Evolutionary conservation across 2,113 vertebrate genomes (phyloP).

Genomic region (Otolemur garnettii): DNA sequence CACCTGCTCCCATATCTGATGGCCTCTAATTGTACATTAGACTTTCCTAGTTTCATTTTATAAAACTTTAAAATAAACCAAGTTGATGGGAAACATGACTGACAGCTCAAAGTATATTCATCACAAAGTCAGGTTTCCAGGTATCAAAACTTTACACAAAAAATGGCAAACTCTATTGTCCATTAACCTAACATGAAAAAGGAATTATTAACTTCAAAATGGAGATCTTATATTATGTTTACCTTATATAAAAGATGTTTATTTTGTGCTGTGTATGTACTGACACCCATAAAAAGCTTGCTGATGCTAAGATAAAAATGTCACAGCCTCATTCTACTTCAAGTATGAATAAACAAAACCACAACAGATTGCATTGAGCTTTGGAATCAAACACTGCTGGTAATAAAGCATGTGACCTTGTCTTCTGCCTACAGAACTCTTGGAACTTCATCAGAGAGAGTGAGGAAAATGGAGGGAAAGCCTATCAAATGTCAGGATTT

Average conservation of each 20-base stretch:
- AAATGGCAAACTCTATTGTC: not conserved
- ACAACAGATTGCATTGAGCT: not conserved
- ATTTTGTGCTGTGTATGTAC: not conserved
- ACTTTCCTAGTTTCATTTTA: conserved; percentile 13
- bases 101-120: not conserved
- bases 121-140: not conserved
- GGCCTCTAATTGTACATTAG: not conserved
- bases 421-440: not conserved
- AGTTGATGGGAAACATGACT: not conserved
- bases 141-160: not conserved
- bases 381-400: conserved; percentile 30
- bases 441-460: not conserved
- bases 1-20: not conserved
- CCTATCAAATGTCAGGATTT: not conserved
- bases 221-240: not conserved
- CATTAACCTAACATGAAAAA: not conserved
- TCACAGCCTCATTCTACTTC: not conserved
- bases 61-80: not conserved
- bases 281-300: not conserved
- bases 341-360: conserved; percentile 39
- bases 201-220: conserved; percentile 29
- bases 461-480: not conserved
- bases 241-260: not conserved
- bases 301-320: not conserved
- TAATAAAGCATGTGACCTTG: conserved; percentile 11